Percentiles rank a stretch among this genome's conserved stretches.
Conservation (phyloP, 2,888 invertebrate genomes). For the Heliothis peltigera region DNA sequence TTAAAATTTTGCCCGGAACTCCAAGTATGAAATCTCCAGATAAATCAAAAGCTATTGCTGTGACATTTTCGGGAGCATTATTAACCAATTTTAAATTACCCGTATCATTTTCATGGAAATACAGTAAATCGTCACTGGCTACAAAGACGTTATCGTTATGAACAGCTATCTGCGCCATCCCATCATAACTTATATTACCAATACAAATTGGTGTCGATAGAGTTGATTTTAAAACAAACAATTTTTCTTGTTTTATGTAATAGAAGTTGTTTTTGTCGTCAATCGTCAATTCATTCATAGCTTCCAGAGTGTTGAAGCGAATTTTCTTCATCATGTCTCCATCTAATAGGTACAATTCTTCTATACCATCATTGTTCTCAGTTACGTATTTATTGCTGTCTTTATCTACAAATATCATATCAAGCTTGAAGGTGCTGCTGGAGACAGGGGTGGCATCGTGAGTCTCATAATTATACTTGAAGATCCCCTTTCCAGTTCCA, state of each 20-base stretch:
- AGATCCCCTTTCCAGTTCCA: conserved; percentile 81
- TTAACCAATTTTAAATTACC: conserved; percentile 72
- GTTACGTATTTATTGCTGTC: conserved; percentile 82
- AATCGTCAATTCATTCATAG: conserved; percentile 78
- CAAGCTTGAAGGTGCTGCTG: conserved; percentile 70
- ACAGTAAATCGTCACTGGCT: conserved; percentile 76
- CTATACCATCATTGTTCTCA: conserved; percentile 76
- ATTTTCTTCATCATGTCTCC: conserved; percentile 72
- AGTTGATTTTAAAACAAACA: conserved; percentile 75
- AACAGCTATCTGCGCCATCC: conserved; percentile 80
- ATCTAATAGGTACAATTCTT: conserved; percentile 77
- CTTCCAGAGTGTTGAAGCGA: conserved; percentile 72
- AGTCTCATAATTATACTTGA: conserved; percentile 74
- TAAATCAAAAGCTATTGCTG: conserved; percentile 80
- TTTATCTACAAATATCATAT: conserved; percentile 80
- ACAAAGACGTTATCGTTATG: conserved; percentile 75
- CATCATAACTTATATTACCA: conserved; percentile 75
- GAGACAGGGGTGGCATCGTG: conserved; percentile 71
- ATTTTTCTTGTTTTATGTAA: conserved; percentile 75
- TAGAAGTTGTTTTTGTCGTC: conserved; percentile 82
- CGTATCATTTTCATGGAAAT: conserved; percentile 78
- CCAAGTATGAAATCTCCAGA: conserved; percentile 78
- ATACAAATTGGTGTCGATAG: conserved; percentile 70
- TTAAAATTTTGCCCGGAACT: conserved; percentile 73
- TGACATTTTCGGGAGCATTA: conserved; percentile 74